Conservation (phyloP, 37 sponge, comb jelly and placozoan genomes). For the Oopsacas minuta region DNA sequence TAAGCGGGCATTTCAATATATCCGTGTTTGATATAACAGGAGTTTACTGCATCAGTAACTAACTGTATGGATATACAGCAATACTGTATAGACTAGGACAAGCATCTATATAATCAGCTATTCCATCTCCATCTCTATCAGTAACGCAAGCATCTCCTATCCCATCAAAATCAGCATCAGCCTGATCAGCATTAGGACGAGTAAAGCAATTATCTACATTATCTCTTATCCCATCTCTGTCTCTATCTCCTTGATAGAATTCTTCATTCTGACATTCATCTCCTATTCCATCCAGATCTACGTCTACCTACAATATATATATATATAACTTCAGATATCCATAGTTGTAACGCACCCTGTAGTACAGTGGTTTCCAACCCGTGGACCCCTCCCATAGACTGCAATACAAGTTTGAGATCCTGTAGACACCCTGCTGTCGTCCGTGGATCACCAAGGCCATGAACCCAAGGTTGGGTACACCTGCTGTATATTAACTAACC, state of each 20-base stretch:
- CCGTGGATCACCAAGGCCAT: no score
- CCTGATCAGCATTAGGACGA: constrained; percentile 29
- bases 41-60: no score
- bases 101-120: constrained; percentile 55
- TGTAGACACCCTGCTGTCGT: no score
- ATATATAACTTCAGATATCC: no score
- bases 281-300: constrained; percentile 41
- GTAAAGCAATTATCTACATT: constrained; percentile 53
- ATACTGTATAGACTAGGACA: constrained; percentile 25
- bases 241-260: neutral
- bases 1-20: no score
- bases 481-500: no score
- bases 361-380: no score
- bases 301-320: neutral
- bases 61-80: neutral
- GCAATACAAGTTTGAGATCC: no score
- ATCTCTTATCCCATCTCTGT: neutral
- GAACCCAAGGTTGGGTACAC: no score
- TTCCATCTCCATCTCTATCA: constrained; percentile 69
- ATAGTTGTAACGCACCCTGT: no score
- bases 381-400: no score
- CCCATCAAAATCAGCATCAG: constrained; percentile 53
- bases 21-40: no score
- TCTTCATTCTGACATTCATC: neutral
- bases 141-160: constrained; percentile 65